These are phyloP conservation scores for Tetragonula clypearis DNA, from an alignment of 1,140 invertebrate species.

Conservation along the genomic window DNA sequence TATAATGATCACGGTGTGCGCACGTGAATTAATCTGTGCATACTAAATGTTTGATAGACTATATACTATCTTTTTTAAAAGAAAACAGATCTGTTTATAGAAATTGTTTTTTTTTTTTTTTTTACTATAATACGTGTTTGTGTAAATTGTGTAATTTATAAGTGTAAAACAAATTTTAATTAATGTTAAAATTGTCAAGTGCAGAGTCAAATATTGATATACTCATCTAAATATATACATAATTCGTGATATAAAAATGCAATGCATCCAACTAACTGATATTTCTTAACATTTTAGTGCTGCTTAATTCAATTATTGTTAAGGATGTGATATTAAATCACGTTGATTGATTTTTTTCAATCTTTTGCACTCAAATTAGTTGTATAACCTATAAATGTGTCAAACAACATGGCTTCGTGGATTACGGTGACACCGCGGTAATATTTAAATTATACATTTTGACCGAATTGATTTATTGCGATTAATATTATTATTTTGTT, in stretches of 20 bases:
- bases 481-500: neutral
- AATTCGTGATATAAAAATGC: neutral
- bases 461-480: too few relatives aligned
- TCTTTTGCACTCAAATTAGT: neutral
- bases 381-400: slow-evolving; percentile 21
- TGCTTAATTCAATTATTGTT: neutral
- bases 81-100: neutral
- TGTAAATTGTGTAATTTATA: neutral
- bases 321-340: neutral
- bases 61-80: neutral
- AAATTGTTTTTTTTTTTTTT: neutral
- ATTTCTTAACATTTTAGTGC: neutral
- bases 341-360: neutral
- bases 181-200: neutral
- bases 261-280: neutral
- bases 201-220: neutral
- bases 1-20: neutral
- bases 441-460: slow-evolving; percentile 26
- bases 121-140: neutral
- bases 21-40: neutral
- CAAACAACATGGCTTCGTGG: slow-evolving; percentile 37
- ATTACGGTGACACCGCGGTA: slow-evolving; percentile 43
- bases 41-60: neutral
- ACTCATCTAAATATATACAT: neutral
- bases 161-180: neutral